Evolutionary conservation across 1,140 invertebrate genomes (phyloP).

Genomic region (Orussus abietinus): DNA sequence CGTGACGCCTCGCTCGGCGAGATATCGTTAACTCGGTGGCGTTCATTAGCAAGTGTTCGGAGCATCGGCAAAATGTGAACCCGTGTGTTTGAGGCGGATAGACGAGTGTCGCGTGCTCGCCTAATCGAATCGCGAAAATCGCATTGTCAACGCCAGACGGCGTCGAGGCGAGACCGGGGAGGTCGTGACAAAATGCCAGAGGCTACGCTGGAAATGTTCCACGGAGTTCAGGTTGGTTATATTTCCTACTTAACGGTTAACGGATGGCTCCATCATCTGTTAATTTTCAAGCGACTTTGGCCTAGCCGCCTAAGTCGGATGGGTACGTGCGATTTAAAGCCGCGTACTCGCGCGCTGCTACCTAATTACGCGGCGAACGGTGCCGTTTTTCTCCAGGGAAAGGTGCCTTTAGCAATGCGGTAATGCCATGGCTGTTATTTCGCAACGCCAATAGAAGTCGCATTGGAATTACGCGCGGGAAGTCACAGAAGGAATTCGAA

Average conservation of each 20-base stretch:
- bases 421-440: not conserved
- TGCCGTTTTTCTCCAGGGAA: not conserved
- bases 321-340: not conserved
- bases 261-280: not conserved
- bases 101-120: not conserved
- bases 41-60: not conserved
- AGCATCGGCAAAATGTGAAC: not conserved
- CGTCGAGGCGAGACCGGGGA: too few relatives aligned
- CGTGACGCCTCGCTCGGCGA: not conserved
- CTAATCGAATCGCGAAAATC: not conserved
- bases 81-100: not conserved
- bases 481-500: too few relatives aligned
- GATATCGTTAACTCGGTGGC: not conserved
- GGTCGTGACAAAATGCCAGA: not conserved
- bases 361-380: not conserved
- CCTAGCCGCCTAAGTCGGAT: not conserved
- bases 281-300: too few relatives aligned
- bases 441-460: not conserved
- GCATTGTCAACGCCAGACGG: not conserved
- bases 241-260: not conserved
- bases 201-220: slow-evolving; percentile 1
- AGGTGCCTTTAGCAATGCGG: not conserved
- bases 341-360: not conserved
- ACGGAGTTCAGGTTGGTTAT: slow-evolving; percentile 9
- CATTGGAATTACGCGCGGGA: not conserved